phyloP scores from a whole-genome alignment of 2,888 invertebrate species.

The Thymelicus lineola region DNA sequence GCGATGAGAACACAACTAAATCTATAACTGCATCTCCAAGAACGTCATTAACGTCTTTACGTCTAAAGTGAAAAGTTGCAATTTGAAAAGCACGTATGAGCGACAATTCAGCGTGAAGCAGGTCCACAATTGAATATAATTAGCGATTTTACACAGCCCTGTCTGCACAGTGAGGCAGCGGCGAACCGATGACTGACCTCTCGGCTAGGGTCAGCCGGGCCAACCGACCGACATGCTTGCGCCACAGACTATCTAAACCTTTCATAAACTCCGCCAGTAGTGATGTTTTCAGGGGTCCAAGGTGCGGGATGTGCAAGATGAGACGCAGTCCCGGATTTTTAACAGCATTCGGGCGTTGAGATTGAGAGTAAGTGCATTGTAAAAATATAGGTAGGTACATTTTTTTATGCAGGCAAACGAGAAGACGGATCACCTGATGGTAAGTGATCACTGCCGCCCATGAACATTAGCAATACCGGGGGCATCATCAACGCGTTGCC shows the following conservation, averaged over 20 bases:
- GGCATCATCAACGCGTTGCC: no score
- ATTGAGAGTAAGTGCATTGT: background rate
- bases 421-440: no score
- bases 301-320: background rate
- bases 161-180: constrained; percentile 51
- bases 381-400: background rate
- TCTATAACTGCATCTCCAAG: background rate
- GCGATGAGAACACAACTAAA: background rate
- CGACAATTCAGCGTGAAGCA: constrained; percentile 53
- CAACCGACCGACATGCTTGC: constrained; percentile 52
- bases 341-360: background rate
- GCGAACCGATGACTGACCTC: constrained; percentile 54
- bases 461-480: no score
- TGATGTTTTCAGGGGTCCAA: background rate
- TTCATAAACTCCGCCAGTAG: background rate
- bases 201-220: constrained; percentile 59
- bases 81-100: constrained; percentile 50
- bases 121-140: constrained; percentile 67
- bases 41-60: constrained; percentile 16
- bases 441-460: no score
- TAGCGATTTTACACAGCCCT: constrained; percentile 78
- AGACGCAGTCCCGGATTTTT: background rate
- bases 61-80: constrained; percentile 49
- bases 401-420: no score
- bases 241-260: constrained; percentile 47